Evolutionary conservation across 2,113 vertebrate species (phyloP).

Genomic region (Microcebus jonahi): DNA sequence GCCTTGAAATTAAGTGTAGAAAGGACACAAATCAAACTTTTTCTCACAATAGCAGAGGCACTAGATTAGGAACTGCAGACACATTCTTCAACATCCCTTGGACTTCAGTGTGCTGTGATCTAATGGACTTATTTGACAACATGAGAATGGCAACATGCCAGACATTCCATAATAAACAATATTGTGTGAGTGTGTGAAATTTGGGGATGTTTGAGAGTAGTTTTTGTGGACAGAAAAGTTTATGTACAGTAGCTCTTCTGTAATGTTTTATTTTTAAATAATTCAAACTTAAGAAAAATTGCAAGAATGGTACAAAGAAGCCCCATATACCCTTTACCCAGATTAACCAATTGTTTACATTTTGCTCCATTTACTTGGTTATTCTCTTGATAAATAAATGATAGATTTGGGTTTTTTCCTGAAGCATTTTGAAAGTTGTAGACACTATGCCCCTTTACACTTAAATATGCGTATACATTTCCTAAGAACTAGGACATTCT

Average conservation of each 20-base stretch:
- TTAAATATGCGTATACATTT: neutral
- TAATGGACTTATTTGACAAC: neutral
- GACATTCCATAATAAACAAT: neutral
- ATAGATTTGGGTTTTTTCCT: neutral
- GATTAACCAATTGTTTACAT: neutral
- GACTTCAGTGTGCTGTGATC: neutral
- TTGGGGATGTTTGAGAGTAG: neutral
- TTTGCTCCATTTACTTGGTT: neutral
- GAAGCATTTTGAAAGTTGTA: neutral
- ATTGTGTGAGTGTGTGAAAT: neutral
- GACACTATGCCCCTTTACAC: neutral
- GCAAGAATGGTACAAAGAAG: neutral
- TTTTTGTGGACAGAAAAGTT: neutral
- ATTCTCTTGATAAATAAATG: neutral
- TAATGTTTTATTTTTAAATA: constrained; percentile 1
- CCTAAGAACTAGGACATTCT: neutral
- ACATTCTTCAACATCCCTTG: neutral
- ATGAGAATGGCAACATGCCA: neutral
- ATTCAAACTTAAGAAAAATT: neutral
- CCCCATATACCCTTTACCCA: neutral
- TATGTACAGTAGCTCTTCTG: neutral
- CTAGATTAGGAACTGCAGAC: neutral
- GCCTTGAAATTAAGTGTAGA: constrained; percentile 18
- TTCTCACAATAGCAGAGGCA: constrained; percentile 21
- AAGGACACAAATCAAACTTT: neutral